Conservation (phyloP, 2,888 invertebrate genomes). For the Ichneumon xanthorius region DNA sequence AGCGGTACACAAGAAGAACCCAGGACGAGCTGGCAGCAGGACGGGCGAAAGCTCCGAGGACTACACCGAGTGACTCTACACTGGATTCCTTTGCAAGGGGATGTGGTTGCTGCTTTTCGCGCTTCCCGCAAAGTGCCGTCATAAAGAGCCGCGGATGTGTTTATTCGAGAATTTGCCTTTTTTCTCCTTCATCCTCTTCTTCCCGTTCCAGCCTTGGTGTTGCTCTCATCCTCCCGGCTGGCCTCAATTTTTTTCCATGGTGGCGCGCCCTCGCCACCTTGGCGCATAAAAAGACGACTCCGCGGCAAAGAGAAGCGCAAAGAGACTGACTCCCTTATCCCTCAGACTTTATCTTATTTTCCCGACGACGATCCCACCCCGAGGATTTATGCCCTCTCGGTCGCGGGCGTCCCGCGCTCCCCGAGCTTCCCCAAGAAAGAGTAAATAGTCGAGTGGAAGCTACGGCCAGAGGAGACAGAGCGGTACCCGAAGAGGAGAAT, state of each 20-base stretch:
- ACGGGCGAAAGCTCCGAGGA: constrained; percentile 39
- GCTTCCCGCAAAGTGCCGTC: constrained; percentile 79
- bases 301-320: constrained; percentile 42
- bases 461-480: constrained; percentile 46
- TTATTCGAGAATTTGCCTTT: constrained; percentile 84
- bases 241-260: constrained; percentile 61
- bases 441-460: constrained; percentile 60
- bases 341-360: constrained; percentile 83
- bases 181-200: constrained; percentile 69
- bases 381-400: constrained; percentile 82
- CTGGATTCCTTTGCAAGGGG: constrained; percentile 61
- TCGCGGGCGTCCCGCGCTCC: constrained; percentile 62
- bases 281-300: constrained; percentile 12
- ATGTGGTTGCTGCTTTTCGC: constrained; percentile 50
- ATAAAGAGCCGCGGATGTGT: constrained; percentile 84
- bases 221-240: constrained; percentile 46
- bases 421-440: constrained; percentile 55
- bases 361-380: constrained; percentile 78
- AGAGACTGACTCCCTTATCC: constrained; percentile 65
- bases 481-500: constrained; percentile 25
- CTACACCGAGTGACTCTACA: constrained; percentile 31
- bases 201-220: constrained; percentile 56
- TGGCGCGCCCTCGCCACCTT: constrained; percentile 62
- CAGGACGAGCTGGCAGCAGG: constrained; percentile 13
- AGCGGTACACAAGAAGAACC: constrained; percentile 80